Conservation (phyloP, 2,888 invertebrate genomes). For the Dolomedes plantarius region DNA sequence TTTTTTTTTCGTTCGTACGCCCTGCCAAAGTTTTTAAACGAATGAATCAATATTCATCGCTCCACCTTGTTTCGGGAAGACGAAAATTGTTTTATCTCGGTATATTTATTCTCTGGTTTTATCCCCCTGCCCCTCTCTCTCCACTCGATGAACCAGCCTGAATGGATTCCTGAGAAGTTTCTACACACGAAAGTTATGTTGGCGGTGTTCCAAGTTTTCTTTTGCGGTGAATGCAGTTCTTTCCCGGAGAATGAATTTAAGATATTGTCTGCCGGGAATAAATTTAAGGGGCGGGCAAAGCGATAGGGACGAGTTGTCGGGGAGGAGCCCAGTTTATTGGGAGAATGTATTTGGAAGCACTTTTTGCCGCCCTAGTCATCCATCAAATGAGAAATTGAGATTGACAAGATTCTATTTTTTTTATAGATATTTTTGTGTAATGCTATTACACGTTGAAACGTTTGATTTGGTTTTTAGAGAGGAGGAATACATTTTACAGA, state of each 20-base stretch:
- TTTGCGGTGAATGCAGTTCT: not conserved
- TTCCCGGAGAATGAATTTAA: not conserved
- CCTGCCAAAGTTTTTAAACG: too few relatives aligned
- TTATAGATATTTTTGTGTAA: not conserved
- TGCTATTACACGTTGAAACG: not conserved
- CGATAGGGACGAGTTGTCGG: not conserved
- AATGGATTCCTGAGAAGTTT: not conserved
- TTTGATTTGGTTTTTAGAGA: not conserved
- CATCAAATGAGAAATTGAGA: not conserved
- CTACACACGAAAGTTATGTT: not conserved
- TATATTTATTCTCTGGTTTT: not conserved
- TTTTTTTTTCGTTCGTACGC: too few relatives aligned
- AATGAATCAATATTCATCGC: slow-evolving; percentile 8
- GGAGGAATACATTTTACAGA: too few relatives aligned
- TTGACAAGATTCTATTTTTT: too few relatives aligned
- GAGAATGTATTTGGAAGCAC: not conserved
- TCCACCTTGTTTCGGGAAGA: not conserved
- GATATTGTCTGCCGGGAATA: not conserved
- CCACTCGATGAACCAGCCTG: not conserved
- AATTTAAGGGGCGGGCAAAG: not conserved
- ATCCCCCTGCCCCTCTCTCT: too few relatives aligned
- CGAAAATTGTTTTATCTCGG: not conserved
- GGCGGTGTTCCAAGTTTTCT: slow-evolving; percentile 2
- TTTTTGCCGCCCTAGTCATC: not conserved
- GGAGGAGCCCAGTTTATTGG: not conserved